Percentiles rank a stretch among this genome's conserved stretches.
These are phyloP conservation scores for Julus scanicus DNA, from an alignment of 2,888 invertebrate genomes.

Conservation along the genomic window DNA sequence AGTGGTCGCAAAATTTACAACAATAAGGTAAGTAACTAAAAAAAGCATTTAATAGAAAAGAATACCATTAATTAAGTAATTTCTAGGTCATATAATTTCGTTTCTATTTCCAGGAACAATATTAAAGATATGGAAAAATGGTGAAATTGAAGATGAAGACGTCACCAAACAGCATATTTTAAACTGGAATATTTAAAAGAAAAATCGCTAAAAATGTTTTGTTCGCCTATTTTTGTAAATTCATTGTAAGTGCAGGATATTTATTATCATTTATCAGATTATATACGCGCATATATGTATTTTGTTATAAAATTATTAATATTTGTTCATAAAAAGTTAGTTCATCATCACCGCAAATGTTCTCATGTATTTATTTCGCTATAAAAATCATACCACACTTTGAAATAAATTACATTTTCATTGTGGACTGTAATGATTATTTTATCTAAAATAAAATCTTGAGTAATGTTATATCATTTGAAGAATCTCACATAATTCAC, in stretches of 20 bases:
- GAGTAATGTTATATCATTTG: no score
- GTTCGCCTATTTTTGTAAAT: slow-evolving; percentile 14
- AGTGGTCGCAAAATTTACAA: slow-evolving; percentile 18
- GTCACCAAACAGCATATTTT: not conserved
- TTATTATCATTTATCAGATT: slow-evolving; percentile 25
- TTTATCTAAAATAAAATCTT: not conserved
- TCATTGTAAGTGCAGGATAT: not conserved
- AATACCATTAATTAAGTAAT: not conserved
- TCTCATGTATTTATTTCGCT: not conserved
- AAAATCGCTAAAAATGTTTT: not conserved
- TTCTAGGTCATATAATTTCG: not conserved
- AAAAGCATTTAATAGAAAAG: not conserved
- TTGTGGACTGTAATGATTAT: not conserved
- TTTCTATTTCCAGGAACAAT: not conserved
- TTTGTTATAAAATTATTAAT: slow-evolving; percentile 34
- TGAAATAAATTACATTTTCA: not conserved
- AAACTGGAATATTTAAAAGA: slow-evolving; percentile 10
- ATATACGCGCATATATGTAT: slow-evolving; percentile 32
- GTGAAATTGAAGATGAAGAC: not conserved
- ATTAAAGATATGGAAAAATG: not conserved
- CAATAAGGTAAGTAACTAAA: not conserved
- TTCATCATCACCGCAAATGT: slow-evolving; percentile 21
- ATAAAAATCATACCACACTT: not conserved
- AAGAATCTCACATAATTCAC: no score
- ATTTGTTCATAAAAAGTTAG: slow-evolving; percentile 36